These are phyloP conservation scores for Sebastes kiyomatsui DNA, from an alignment of 2,797 vertebrate species.

Conservation along the genomic window DNA sequence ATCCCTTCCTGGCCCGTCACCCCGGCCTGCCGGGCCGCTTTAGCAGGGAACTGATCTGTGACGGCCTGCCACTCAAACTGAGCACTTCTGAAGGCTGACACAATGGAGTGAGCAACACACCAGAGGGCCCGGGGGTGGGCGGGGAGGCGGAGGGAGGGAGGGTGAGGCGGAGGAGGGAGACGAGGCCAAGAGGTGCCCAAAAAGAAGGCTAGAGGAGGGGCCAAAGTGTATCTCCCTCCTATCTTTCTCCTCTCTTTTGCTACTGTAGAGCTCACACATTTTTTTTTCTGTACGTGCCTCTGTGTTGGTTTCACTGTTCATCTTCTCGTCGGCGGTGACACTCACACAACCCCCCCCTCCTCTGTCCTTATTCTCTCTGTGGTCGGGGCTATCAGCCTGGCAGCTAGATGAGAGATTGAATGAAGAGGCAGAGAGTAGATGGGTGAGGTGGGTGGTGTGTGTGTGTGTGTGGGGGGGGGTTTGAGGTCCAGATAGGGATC, in stretches of 20 bases:
- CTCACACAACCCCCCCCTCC: background rate
- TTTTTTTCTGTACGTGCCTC: constrained; percentile 7
- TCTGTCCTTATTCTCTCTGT: constrained; percentile 27
- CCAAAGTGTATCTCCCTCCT: constrained; percentile 74
- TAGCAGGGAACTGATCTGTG: constrained; percentile 99
- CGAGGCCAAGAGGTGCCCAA: constrained; percentile 70
- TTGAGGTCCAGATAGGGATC: constrained; percentile 81
- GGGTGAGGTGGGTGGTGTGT: constrained; percentile 11
- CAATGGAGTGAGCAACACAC: constrained; percentile 94
- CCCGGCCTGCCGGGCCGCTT: constrained; percentile 97
- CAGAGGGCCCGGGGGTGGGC: constrained; percentile 70
- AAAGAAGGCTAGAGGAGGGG: constrained; percentile 71
- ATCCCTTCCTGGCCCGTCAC: constrained; percentile 99
- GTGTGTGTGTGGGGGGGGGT: background rate
- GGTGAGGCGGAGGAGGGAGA: constrained; percentile 50
- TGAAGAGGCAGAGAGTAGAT: constrained; percentile 68
- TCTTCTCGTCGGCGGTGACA: constrained; percentile 6
- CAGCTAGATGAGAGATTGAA: constrained; percentile 80
- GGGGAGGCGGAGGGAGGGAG: constrained; percentile 27
- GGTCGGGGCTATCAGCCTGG: constrained; percentile 53
- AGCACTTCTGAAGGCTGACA: constrained; percentile 99
- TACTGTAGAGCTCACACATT: constrained; percentile 36
- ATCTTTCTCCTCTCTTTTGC: constrained; percentile 58
- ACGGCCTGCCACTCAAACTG: constrained; percentile 99
- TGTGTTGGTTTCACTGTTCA: constrained; percentile 33